These are phyloP conservation scores for Drosophila imparisetae DNA, from an alignment of 2,888 invertebrate species.

Conservation along the genomic window DNA sequence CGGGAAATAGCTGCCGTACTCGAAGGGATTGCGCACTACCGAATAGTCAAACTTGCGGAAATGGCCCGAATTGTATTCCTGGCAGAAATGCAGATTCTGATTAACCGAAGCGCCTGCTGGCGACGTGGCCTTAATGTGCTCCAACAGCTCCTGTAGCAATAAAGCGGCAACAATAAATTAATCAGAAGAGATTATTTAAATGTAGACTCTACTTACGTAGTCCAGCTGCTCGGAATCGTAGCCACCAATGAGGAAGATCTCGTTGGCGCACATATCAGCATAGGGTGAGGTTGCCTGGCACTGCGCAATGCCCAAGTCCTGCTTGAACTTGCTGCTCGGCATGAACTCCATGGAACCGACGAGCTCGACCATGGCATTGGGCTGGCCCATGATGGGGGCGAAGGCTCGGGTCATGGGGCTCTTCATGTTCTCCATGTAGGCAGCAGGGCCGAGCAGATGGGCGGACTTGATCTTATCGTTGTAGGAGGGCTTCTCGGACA, in stretches of 20 bases:
- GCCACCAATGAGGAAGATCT: constrained; percentile 87
- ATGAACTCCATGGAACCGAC: constrained; percentile 77
- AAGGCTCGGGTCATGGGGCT: constrained; percentile 82
- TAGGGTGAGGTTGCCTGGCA: constrained; percentile 84
- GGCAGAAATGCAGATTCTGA: constrained; percentile 83
- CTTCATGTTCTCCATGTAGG: constrained; percentile 84
- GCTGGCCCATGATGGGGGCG: constrained; percentile 71
- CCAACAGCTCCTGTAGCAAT: constrained; percentile 58
- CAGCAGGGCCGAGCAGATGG: constrained; percentile 86
- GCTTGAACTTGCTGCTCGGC: constrained; percentile 73
- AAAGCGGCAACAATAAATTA: background rate
- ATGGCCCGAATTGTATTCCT: constrained; percentile 78
- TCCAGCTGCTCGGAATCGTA: constrained; percentile 85
- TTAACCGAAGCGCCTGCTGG: constrained; percentile 83
- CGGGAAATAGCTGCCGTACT: constrained; percentile 85
- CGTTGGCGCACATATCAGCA: constrained; percentile 87
- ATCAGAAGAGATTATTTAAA: background rate
- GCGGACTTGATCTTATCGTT: constrained; percentile 75
- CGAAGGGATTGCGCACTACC: constrained; percentile 81
- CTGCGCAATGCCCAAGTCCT: constrained; percentile 84
- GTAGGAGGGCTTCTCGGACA: constrained; percentile 66
- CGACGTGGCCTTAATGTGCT: constrained; percentile 82
- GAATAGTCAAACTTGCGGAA: constrained; percentile 84
- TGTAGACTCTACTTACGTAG: constrained; percentile 75
- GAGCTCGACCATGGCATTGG: constrained; percentile 76